phyloP scores from a whole-genome alignment of 2,797 vertebrate species.

The Gambusia yucatana region DNA sequence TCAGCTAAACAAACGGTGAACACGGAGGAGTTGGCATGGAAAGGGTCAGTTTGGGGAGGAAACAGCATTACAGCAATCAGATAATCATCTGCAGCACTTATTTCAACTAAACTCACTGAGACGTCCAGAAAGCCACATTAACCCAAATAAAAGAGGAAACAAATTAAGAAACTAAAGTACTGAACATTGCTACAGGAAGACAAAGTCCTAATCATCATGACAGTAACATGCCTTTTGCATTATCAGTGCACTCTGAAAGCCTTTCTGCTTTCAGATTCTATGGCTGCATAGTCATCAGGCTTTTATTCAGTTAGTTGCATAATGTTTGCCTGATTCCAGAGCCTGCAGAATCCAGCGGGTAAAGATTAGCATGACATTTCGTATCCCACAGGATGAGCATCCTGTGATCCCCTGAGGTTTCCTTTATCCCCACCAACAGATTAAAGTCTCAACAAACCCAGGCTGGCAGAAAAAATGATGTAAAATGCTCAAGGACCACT shows the following conservation, averaged over 20 bases:
- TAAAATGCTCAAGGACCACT: not conserved
- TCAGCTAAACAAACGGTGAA: slow-evolving; percentile 10
- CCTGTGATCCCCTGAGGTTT: not conserved
- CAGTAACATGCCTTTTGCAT: not conserved
- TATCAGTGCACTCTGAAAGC: not conserved
- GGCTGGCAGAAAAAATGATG: not conserved
- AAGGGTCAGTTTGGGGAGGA: slow-evolving; percentile 16
- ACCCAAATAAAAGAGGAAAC: not conserved
- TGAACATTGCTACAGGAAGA: not conserved
- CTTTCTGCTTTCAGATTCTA: not conserved
- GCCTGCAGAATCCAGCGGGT: slow-evolving; percentile 1
- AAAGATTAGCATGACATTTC: not conserved
- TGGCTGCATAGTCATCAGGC: not conserved
- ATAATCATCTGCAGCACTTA: slow-evolving; percentile 38
- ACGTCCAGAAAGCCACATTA: not conserved
- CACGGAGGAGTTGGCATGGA: slow-evolving; percentile 3
- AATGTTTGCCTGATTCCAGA: not conserved
- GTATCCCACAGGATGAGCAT: slow-evolving; percentile 2
- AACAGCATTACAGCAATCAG: slow-evolving; percentile 35
- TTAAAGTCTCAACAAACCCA: not conserved
- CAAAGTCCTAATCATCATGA: not conserved
- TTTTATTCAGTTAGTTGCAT: slow-evolving; percentile 1
- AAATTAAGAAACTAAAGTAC: not conserved
- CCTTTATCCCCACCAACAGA: not conserved
- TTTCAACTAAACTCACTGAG: slow-evolving; percentile 26